Evolutionary conservation across 2,888 invertebrate genomes (phyloP).

Genomic region (Eristalis tenax): DNA sequence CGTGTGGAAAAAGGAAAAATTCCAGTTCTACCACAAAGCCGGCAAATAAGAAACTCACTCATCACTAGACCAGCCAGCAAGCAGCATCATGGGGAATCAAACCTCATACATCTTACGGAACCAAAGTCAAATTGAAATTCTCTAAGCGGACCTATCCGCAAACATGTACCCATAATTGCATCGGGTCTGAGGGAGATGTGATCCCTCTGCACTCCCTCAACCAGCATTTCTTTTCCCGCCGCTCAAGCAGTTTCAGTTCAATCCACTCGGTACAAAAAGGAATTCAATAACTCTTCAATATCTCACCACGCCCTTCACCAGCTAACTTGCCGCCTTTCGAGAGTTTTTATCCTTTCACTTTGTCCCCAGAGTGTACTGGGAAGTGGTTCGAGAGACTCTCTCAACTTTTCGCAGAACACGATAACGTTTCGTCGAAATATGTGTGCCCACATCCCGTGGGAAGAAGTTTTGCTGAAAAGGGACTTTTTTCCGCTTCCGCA

Average conservation of each 20-base stretch:
- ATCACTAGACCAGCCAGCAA: not conserved
- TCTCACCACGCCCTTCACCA: not conserved
- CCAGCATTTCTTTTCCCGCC: not conserved
- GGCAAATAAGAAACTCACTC: not conserved
- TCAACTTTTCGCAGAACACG: not conserved
- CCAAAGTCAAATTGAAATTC: not conserved
- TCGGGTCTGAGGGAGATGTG: not conserved
- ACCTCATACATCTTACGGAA: not conserved
- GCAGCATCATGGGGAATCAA: not conserved
- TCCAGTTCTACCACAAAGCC: too few species aligned
- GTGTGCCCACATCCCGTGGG: not conserved
- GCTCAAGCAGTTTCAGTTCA: not conserved
- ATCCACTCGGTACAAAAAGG: not conserved
- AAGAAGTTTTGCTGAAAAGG: constrained; percentile 15
- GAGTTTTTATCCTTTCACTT: not conserved
- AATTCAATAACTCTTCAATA: constrained; percentile 5
- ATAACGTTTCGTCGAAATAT: not conserved
- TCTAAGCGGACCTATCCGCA: not conserved
- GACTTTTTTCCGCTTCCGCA: not conserved
- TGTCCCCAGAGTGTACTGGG: not conserved
- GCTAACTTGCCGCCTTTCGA: not conserved
- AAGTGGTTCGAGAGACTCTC: not conserved
- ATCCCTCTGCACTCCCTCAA: not conserved
- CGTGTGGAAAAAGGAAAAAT: not conserved
- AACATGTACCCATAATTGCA: not conserved